Evolutionary conservation across 2,113 vertebrate species (phyloP).

Genomic region (Maccullochella peelii): DNA sequence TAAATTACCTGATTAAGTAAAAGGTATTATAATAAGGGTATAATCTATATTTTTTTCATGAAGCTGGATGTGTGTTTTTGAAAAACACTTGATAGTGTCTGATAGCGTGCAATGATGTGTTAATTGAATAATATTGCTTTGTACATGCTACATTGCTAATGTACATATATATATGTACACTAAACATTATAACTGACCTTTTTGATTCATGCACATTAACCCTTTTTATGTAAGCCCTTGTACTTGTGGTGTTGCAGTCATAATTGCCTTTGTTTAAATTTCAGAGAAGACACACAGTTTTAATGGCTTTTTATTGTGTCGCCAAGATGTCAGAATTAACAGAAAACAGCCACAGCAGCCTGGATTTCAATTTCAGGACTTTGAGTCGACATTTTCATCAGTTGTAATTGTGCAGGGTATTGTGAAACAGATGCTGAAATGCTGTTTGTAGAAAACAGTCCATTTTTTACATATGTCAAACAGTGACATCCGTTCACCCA

Average conservation of each 20-base stretch:
- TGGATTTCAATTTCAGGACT: not conserved
- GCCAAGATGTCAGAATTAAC: not conserved
- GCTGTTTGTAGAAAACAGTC: not conserved
- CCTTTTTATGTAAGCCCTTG: slow-evolving; percentile 4
- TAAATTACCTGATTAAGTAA: too few relatives aligned
- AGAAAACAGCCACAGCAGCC: not conserved
- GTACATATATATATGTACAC: not conserved
- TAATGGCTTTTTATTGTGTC: not conserved
- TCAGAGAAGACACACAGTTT: not conserved
- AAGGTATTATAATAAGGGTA: too few relatives aligned
- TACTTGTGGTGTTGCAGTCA: not conserved
- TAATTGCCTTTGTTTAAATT: slow-evolving; percentile 21
- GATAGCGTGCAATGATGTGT: not conserved
- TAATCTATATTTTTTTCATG: not conserved
- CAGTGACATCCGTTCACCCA: slow-evolving; percentile 34
- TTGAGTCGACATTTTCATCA: not conserved
- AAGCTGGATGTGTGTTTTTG: not conserved
- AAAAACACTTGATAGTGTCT: not conserved
- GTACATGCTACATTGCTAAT: too few relatives aligned
- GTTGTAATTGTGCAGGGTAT: not conserved
- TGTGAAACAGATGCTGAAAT: slow-evolving; percentile 3
- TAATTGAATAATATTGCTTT: not conserved
- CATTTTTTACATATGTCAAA: slow-evolving; percentile 37
- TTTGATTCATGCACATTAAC: not conserved
- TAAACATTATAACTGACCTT: slow-evolving; percentile 5